A percentile compares a stretch with the other conserved stretches of the same genome.
These are phyloP conservation scores for Lacerta viridis DNA, from an alignment of 2,797 vertebrate genomes.

Conservation along the genomic window DNA sequence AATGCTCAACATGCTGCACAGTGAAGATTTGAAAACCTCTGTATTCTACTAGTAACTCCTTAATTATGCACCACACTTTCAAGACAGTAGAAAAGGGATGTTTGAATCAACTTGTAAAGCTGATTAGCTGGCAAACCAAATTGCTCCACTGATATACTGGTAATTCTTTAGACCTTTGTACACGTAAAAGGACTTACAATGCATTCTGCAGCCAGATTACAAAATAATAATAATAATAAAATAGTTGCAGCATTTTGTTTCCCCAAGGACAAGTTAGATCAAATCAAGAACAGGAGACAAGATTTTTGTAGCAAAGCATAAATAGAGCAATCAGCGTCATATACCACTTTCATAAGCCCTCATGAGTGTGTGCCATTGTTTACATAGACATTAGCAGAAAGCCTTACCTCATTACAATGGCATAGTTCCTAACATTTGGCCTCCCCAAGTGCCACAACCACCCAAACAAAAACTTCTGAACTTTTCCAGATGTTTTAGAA, in stretches of 20 bases:
- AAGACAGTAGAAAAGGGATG: neutral
- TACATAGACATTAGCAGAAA: slow-evolving; percentile 30
- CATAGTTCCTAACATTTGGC: slow-evolving; percentile 57
- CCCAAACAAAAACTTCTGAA: slow-evolving; percentile 71
- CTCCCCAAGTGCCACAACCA: slow-evolving; percentile 70
- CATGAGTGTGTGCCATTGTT: neutral
- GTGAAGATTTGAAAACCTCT: neutral
- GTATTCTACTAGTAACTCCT: neutral
- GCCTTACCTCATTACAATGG: slow-evolving; percentile 51
- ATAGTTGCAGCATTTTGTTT: slow-evolving; percentile 25
- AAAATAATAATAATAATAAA: neutral
- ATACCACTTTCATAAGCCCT: neutral
- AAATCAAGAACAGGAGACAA: slow-evolving; percentile 58
- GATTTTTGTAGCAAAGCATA: neutral
- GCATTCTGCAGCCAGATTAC: slow-evolving; percentile 24
- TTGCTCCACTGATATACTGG: neutral
- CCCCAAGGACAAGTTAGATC: neutral
- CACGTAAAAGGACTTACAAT: slow-evolving; percentile 26
- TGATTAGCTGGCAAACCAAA: neutral
- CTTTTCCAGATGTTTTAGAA: slow-evolving; percentile 71
- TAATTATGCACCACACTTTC: neutral
- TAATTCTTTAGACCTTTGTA: slow-evolving; percentile 39
- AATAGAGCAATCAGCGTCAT: neutral
- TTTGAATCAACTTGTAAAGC: neutral
- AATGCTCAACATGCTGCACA: neutral